phyloP scores from a whole-genome alignment of 2,113 vertebrate species.

The Pedionomus torquatus region DNA sequence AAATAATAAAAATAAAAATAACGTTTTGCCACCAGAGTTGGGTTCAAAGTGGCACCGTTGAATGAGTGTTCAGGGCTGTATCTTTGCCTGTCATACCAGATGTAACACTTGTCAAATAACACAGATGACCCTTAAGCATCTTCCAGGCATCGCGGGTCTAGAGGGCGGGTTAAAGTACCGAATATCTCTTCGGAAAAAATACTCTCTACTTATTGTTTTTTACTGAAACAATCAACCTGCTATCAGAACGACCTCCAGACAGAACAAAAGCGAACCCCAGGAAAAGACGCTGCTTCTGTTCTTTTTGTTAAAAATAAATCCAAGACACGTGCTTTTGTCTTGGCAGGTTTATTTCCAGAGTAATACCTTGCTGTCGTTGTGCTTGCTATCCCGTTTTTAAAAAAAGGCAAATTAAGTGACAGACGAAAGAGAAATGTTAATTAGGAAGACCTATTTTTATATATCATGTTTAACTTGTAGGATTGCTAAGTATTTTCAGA shows the following conservation, averaged over 20 bases:
- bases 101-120: slow-evolving; percentile 87
- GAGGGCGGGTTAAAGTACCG: slow-evolving; percentile 80
- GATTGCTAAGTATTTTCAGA: slow-evolving; percentile 17
- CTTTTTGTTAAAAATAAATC: slow-evolving; percentile 58
- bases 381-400: neutral
- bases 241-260: slow-evolving; percentile 62
- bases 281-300: neutral
- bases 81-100: slow-evolving; percentile 81
- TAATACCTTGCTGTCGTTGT: neutral
- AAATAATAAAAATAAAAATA: slow-evolving; percentile 58
- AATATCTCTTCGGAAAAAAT: slow-evolving; percentile 78
- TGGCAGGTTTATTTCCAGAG: slow-evolving; percentile 52
- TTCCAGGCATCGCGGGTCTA: slow-evolving; percentile 79
- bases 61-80: slow-evolving; percentile 86
- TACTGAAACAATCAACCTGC: slow-evolving; percentile 85
- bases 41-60: slow-evolving; percentile 84
- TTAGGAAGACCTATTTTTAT: slow-evolving; percentile 52
- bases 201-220: slow-evolving; percentile 84
- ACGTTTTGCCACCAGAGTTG: slow-evolving; percentile 79
- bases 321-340: slow-evolving; percentile 27
- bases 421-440: slow-evolving; percentile 64
- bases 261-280: slow-evolving; percentile 77
- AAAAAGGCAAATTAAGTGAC: slow-evolving; percentile 24
- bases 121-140: slow-evolving; percentile 81
- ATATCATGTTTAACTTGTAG: slow-evolving; percentile 7